Evolutionary conservation across 2,113 vertebrate species (phyloP).

Genomic region (Falcunculus frontatus): DNA sequence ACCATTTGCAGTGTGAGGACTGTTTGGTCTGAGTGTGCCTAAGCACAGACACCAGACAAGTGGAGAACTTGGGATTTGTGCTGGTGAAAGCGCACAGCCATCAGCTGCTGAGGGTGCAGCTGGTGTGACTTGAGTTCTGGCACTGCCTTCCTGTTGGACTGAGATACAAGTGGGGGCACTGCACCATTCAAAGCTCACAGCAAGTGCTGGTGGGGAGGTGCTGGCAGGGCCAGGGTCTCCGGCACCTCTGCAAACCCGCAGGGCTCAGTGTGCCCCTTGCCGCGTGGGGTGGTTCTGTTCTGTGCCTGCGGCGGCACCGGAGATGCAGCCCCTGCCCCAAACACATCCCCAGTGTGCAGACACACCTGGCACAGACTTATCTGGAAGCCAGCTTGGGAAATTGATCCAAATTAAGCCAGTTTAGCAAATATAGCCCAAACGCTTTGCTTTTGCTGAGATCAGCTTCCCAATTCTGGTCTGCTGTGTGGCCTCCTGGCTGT

Average conservation of each 20-base stretch:
- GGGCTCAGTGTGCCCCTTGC: fast-evolving
- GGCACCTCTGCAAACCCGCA: fast-evolving
- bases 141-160: neutral
- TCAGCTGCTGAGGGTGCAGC: neutral
- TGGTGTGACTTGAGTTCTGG: neutral
- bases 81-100: neutral
- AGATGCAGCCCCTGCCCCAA: neutral
- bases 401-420: neutral
- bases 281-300: neutral
- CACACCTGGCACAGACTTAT: neutral
- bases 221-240: neutral
- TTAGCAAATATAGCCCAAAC: neutral
- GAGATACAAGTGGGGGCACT: neutral
- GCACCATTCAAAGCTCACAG: neutral
- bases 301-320: neutral
- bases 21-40: neutral
- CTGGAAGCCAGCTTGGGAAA: neutral
- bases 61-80: neutral
- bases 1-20: fast-evolving
- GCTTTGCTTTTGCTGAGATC: neutral
- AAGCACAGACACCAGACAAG: neutral
- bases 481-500: neutral
- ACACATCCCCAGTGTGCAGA: neutral
- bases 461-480: neutral
- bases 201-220: neutral